Evolutionary conservation across 2,888 invertebrate genomes (phyloP).

Genomic region (Trachelus troglodyta): DNA sequence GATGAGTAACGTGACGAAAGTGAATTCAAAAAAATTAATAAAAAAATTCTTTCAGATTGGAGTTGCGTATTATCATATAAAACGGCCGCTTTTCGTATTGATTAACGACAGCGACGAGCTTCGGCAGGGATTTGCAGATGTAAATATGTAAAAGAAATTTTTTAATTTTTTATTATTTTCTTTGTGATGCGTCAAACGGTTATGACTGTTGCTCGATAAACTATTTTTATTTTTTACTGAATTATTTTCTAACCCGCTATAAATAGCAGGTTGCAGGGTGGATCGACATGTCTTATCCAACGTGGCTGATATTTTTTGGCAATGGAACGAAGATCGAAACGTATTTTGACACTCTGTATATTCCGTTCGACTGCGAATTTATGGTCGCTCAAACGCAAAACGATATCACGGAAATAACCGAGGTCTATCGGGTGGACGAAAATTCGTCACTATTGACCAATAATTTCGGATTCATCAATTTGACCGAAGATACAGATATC

Average conservation of each 20-base stretch:
- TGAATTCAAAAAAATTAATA: constrained; percentile 37
- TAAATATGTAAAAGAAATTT: constrained; percentile 36
- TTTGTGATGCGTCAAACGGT: background rate
- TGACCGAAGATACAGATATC: constrained; percentile 33
- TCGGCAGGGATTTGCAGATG: constrained; percentile 46
- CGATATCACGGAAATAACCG: constrained; percentile 42
- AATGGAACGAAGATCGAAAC: constrained; percentile 43
- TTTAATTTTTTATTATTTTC: constrained; percentile 6
- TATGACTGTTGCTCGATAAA: background rate
- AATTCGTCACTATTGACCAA: background rate
- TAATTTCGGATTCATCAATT: constrained; percentile 51
- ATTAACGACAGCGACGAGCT: constrained; percentile 53
- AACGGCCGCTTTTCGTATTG: constrained; percentile 59
- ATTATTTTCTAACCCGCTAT: constrained; percentile 20
- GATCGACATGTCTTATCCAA: constrained; percentile 61
- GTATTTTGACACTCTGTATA: constrained; percentile 50
- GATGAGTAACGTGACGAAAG: too few species aligned
- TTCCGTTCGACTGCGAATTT: constrained; percentile 58
- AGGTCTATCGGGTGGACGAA: constrained; percentile 45
- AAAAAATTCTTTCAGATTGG: constrained; percentile 47
- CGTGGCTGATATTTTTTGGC: constrained; percentile 57
- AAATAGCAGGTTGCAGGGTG: constrained; percentile 52
- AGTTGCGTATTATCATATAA: constrained; percentile 49
- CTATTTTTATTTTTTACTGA: constrained; percentile 3
- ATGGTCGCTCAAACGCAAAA: constrained; percentile 37